Conservation (phyloP, 2,797 vertebrate species). For the Coluber constrictor region DNA sequence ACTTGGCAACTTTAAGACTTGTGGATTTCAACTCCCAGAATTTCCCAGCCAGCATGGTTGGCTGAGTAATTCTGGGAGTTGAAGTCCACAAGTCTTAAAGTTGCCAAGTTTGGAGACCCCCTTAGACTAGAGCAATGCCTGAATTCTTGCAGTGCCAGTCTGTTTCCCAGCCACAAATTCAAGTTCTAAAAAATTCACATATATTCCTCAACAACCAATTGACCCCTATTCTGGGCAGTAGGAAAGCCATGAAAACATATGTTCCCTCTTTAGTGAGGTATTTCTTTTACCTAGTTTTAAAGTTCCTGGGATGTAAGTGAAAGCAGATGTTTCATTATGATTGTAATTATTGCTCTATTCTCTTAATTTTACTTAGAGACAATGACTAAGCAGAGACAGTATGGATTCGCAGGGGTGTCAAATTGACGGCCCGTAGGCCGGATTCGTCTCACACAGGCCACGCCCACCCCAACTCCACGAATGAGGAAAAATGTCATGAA, state of each 20-base stretch:
- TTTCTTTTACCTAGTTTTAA: background rate
- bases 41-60: background rate
- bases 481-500: too few species aligned
- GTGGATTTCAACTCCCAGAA: too few species aligned
- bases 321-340: background rate
- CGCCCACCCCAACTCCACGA: too few species aligned
- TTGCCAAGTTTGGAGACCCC: background rate
- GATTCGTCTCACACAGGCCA: too few species aligned
- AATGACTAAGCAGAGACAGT: background rate
- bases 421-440: rapidly evolving
- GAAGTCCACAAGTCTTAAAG: background rate
- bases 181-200: background rate
- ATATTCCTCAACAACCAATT: background rate
- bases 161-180: background rate
- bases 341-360: background rate
- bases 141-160: background rate
- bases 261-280: background rate
- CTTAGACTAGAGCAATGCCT: background rate
- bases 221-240: background rate
- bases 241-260: background rate
- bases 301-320: background rate
- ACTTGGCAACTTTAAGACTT: too few species aligned
- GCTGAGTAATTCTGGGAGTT: background rate
- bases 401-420: background rate
- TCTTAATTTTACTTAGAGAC: background rate